Evolutionary conservation across 2,797 vertebrate species (phyloP), one percentile per base, ranked within the genome.

Genomic region (Philypnodon macrostomus): DNA sequence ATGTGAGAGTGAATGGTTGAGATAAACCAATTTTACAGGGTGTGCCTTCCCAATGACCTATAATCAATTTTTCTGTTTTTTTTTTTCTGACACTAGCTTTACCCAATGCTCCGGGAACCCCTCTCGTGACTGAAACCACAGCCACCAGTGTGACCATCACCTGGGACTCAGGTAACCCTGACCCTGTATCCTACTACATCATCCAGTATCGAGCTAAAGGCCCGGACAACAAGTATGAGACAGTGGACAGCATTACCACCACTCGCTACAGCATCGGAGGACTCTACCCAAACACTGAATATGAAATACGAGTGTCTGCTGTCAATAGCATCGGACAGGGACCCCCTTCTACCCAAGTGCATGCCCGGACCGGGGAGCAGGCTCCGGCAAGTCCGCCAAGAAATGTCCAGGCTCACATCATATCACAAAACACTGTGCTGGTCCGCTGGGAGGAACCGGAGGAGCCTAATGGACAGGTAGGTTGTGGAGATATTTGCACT

Each of bases 111-210:
- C 97, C 96, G 0, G 96, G 97, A 14, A 95, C 90, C 0, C 96
- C 95, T 0, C 81, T 98, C 6, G 95, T 99, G 76, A 98, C 96
- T 0, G 97, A 99, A 80, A 98, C 95, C 36, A 99, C 97, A 0
- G 94, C 97, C 19, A 99, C 96, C 31, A 99, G 97, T 35, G 93
- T 99, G 75, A 99, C 97, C 77, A 93, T 99, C 86, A 98, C 97
- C 13, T 99, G 97, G 97, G 97, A 98, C 87, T 98, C 97, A 0
- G 96, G 96, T 10, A 99, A 98, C 37, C 96, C 97, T 0, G 97
- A 99, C 80, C 95, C 95, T 0, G 91, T 98, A 35, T 95, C 94
- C 62, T 96, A 97, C 75, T 99, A 98, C 48, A 94, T 98, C 67
- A 98, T 99, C 39, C 95, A 99, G 44, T 99, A 99, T 74, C 91